Conservation (phyloP, 2,888 invertebrate genomes). For the Tetanocera ferruginea region DNA sequence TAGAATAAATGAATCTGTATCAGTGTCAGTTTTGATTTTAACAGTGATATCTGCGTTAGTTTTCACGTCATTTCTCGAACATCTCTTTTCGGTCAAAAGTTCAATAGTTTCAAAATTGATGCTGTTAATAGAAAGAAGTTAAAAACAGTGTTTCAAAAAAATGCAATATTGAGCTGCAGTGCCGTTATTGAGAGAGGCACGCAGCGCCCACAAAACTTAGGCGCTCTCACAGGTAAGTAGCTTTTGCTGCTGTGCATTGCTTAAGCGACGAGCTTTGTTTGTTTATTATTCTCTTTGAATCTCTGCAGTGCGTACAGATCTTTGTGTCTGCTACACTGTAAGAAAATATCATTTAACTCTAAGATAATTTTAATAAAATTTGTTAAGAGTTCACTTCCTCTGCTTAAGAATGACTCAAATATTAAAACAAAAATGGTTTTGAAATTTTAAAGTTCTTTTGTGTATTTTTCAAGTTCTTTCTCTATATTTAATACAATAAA, state of each 20-base stretch:
- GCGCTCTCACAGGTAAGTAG: background rate
- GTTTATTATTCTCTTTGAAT: too few relatives aligned
- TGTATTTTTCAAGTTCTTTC: background rate
- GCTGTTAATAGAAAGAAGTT: background rate
- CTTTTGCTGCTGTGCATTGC: too few relatives aligned
- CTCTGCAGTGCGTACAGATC: too few relatives aligned
- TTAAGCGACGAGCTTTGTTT: too few relatives aligned
- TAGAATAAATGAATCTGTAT: too few relatives aligned
- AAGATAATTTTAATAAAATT: too few relatives aligned
- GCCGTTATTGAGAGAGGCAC: background rate
- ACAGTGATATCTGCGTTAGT: background rate
- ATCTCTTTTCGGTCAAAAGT: background rate
- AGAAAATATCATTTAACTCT: too few relatives aligned
- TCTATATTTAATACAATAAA: constrained; percentile 10
- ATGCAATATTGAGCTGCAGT: background rate
- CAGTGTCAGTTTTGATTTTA: too few relatives aligned
- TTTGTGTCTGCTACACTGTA: too few relatives aligned
- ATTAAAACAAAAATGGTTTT: background rate
- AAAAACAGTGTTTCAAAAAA: background rate
- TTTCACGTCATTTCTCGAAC: background rate
- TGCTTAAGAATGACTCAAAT: background rate
- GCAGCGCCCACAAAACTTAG: background rate
- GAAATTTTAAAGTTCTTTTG: background rate
- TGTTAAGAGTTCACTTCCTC: too few relatives aligned
- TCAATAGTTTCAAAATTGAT: too few relatives aligned